Percentiles rank a stretch among this genome's conserved stretches.
phyloP scores from a whole-genome alignment of 2,888 invertebrate genomes.

The Eretmocerus hayati region DNA sequence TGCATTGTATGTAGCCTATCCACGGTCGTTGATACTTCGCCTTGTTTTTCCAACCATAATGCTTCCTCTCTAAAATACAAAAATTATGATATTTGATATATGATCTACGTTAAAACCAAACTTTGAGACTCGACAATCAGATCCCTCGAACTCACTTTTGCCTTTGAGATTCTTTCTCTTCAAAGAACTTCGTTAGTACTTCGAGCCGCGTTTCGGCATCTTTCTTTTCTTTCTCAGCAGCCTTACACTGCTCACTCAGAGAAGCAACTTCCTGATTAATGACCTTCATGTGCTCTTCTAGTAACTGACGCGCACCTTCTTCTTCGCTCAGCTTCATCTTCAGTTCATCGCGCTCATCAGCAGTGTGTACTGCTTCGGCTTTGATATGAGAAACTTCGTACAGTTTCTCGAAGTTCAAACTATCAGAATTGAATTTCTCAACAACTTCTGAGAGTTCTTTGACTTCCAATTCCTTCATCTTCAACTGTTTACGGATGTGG shows the following conservation, averaged over 20 bases:
- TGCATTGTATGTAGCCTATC: constrained; percentile 72
- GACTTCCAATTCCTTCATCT: constrained; percentile 36
- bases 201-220: constrained; percentile 79
- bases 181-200: constrained; percentile 82
- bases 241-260: constrained; percentile 54
- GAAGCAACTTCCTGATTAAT: constrained; percentile 50
- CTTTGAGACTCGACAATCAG: no score
- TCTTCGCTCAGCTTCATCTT: constrained; percentile 39
- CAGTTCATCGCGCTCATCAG: constrained; percentile 50
- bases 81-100: neutral
- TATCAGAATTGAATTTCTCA: constrained; percentile 35
- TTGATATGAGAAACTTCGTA: constrained; percentile 54
- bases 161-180: constrained; percentile 79
- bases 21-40: constrained; percentile 72
- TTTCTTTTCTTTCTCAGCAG: constrained; percentile 63
- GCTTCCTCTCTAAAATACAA: constrained; percentile 65
- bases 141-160: constrained; percentile 78
- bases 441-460: constrained; percentile 38
- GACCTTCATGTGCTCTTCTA: constrained; percentile 35
- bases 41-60: constrained; percentile 71
- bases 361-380: constrained; percentile 54
- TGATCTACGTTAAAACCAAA: no score
- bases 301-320: constrained; percentile 44
- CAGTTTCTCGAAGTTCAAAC: constrained; percentile 46
- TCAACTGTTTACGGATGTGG: constrained; percentile 30